Conservation (phyloP, 2,113 vertebrate species). For the Potamarius usumacintae region DNA sequence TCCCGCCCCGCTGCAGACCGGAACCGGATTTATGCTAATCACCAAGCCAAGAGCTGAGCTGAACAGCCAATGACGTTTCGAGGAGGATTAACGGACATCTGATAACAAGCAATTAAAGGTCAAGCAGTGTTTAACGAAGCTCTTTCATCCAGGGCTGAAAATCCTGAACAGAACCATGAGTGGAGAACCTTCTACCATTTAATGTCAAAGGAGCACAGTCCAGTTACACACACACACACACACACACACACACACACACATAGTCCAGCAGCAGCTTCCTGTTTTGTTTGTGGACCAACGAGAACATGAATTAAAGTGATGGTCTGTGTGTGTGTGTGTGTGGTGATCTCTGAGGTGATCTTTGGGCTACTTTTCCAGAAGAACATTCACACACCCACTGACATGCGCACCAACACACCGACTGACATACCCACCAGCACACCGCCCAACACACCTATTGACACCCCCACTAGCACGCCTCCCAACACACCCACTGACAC, state of each 20-base stretch:
- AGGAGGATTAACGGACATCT: constrained; percentile 50
- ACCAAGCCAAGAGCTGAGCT: constrained; percentile 10
- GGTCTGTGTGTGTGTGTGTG: background rate
- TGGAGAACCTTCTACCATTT: background rate
- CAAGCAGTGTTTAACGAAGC: constrained; percentile 40
- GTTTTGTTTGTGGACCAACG: background rate
- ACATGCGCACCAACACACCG: no score
- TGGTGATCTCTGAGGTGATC: background rate
- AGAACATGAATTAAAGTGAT: background rate
- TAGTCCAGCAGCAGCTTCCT: background rate
- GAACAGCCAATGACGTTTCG: constrained; percentile 28
- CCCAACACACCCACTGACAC: no score
- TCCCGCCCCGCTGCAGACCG: constrained; percentile 36
- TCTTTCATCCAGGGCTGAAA: constrained; percentile 17
- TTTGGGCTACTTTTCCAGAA: background rate
- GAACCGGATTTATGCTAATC: constrained; percentile 56
- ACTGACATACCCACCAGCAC: no score
- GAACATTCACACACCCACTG: background rate
- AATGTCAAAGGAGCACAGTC: background rate
- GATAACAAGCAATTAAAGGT: constrained; percentile 54
- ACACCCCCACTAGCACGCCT: no score
- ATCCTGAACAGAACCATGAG: background rate
- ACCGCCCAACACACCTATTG: no score
- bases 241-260: background rate
- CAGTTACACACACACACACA: background rate